Base-by-base conservation (phyloP, 2,113 vertebrate genomes). In the Stomatorhinus ivindoensis region DNA sequence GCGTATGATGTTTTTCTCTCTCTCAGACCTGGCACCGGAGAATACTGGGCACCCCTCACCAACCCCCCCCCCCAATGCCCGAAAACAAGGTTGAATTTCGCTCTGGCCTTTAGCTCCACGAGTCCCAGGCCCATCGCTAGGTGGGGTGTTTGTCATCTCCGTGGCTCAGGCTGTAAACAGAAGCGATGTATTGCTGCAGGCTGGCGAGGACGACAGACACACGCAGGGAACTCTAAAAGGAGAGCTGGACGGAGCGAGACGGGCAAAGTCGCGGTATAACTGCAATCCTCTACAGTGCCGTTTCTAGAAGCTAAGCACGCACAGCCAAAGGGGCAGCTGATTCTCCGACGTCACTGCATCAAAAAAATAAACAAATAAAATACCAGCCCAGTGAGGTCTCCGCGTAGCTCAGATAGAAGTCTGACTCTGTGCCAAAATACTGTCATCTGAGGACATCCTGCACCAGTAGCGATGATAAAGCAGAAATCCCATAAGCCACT, bases 1-100 rank as follows among this genome's bases (percentile, higher is more conserved):
- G 90, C 91, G 86, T 92, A 93, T 93, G 92, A 92, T 93, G 92
- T 90, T 94, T 93, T 95, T 95, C 94, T 93, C 73, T 91, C 93
- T 92, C 89, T 50, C 90, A 73, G 89, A 85, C 83, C 87, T 94
- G 94, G 92, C 93, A 92, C 89, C 51, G n/a, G 90, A 92, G 87
- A 39, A 88, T 69, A 91, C 90, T 88, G 87, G 88, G 3, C 87
- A 90, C 55, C 31, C 53, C 53, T 65, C 21, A n/a, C 86, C 86
- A 35, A 11, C 35, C 86, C 53, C 17, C n/a, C 46, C 27, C 31
- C 51, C 35, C 27, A 17, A n/a, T 31, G 31, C 13, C 51, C 53
- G 6, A 15, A 87, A 44, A 84, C 69, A 76, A 76, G 31, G 69
- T 35, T 35, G 31, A 42, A 69, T 69, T 69, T 69, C 61, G 6